Base-by-base conservation (phyloP, 2,888 invertebrate genomes). In the Meganola albula region DNA sequence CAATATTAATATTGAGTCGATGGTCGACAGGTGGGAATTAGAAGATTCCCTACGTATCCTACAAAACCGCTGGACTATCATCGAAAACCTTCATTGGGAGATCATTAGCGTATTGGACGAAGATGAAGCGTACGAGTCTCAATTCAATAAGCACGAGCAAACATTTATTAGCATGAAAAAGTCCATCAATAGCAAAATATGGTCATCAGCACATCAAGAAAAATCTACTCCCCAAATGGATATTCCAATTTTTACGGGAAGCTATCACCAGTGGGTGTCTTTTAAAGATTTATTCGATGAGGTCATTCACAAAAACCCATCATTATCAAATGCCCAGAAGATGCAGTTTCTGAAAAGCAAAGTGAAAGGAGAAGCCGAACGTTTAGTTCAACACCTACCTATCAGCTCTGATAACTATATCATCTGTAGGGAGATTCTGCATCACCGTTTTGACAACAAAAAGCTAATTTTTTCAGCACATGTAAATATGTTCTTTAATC, bases 1-100 rank as follows among this genome's bases (percentile, higher is more conserved):
- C 2, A 23, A 16, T 4, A 32, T 27, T 10, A 22, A 32, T 14
- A 3, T 26, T 1, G 20, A 18, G 2, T 9, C 24, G 1, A 11
- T 25, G 6, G 10, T 8, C 8, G 21, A 27, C 5, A 27, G 8
- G 20, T 33, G 23, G 32, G 27, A 27, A 14, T 11, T 33, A 3
- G 23, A 27, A 16, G 33, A 33, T 7, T 11, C 16, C 2, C 12
- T 33, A 6, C 16, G 12, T 3, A 24, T 9, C 3, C 4, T 33
- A 4, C 18, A 33, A 16, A 10, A 12, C 10, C 28, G 24, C 4
- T 25, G 34, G 34, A 20, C 24, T 21, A 10, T 3, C 1, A 25
- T 34, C 2, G 28, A 34, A 10, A 11, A 18, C 7, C 7, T 34
- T 6, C 34, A 34, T 24, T 34, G 34, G 28, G 34, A 29, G 10